Evolutionary conservation across 1,140 invertebrate genomes (phyloP), one percentile per base, ranked within the genome.

Genomic region (Drusus annulatus): DNA sequence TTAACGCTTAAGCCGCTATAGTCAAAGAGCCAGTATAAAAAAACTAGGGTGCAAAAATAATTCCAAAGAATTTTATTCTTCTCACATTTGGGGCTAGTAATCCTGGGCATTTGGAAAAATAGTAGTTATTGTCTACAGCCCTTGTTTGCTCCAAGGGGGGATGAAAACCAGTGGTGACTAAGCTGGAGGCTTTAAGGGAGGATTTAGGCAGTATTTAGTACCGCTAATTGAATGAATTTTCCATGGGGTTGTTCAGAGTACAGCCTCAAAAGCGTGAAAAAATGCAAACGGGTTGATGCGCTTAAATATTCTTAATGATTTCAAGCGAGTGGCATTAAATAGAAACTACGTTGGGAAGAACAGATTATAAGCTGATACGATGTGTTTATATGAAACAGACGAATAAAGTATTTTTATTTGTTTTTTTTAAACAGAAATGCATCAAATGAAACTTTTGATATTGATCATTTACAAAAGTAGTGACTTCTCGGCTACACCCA

Each of bases 191-290:
- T 77, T 77, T 65, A 28, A 68, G 31, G 60, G 58, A 19, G 76
- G 76, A 63, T 77, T 77, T 63, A 62, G 58, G 13, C 76, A 51
- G 74, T 68, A 77, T 77, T 77, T 77, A 68, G 76, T 52, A 16
- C 31, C 45, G 31, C 76, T 77, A 77, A 77, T 77, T 77, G 76
- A 77, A 77, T 77, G 76, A 77, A 77, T 77, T 77, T 77, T 52
- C 45, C 58, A 31, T 51, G 62, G 28, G 21, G 62, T 17, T 28
- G n/a, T 52, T 68, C 4, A 5, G 6, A 15, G 62, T 28, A 28
- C 31, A 65, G 21, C 25, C 13, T 16, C 3, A 16, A 63, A 63
- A 21, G 54, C 54, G 54, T 17, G 19, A 19, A 65, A 65, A 65
- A 25, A 65, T 60, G 28, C 62, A 15, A 21, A 25, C 62, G 21